Conservation (phyloP, 2,113 vertebrate genomes). For the Lipotes vexillifer region DNA sequence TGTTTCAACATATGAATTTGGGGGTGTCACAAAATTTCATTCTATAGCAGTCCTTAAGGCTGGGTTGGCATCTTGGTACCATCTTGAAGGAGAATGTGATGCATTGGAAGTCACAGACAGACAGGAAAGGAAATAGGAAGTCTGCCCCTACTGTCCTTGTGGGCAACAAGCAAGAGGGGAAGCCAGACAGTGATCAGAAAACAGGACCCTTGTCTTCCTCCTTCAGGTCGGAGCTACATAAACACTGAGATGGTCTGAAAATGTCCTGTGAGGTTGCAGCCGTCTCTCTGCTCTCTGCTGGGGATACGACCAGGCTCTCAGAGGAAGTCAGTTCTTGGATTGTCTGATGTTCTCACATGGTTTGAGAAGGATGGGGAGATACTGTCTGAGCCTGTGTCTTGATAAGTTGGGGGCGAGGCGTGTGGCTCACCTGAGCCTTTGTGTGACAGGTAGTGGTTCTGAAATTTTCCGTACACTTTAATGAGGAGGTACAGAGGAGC, state of each 20-base stretch:
- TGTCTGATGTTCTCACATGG: fast-evolving
- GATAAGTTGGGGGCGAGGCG: fast-evolving
- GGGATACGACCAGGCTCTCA: too few relatives aligned
- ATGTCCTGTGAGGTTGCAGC: fast-evolving
- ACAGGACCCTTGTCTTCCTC: neutral
- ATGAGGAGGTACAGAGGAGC: fast-evolving
- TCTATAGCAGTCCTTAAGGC: fast-evolving
- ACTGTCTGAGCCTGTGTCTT: neutral
- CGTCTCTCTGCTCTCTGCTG: fast-evolving
- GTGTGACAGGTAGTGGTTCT: fast-evolving
- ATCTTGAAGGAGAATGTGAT: too few relatives aligned
- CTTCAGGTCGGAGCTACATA: neutral
- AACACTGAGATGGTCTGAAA: neutral
- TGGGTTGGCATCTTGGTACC: fast-evolving
- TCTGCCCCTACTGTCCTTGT: neutral
- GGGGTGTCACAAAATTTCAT: neutral
- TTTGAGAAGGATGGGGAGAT: neutral
- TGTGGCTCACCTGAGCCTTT: neutral
- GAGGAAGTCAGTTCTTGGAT: neutral
- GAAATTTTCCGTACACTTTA: fast-evolving
- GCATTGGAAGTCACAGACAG: fast-evolving
- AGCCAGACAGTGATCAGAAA: too few relatives aligned
- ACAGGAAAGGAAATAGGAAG: neutral
- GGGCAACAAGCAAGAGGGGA: neutral
- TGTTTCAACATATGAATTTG: fast-evolving